These are phyloP conservation scores for Agrochola macilenta DNA, from an alignment of 2,888 invertebrate species.

Conservation along the genomic window DNA sequence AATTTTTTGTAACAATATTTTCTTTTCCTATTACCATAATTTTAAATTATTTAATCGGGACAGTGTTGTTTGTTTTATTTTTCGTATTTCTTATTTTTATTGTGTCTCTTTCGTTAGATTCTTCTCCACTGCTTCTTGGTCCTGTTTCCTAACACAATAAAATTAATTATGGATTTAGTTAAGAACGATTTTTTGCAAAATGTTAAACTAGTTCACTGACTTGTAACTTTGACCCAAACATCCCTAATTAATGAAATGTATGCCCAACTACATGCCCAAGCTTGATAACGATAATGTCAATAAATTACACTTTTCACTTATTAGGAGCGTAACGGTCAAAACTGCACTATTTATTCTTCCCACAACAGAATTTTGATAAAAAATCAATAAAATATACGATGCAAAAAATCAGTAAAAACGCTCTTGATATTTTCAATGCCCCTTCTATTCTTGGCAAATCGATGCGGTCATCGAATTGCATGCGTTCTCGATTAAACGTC, in stretches of 20 bases:
- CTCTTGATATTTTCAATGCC: conserved; percentile 36
- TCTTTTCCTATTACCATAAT: not conserved
- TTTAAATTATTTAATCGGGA: not conserved
- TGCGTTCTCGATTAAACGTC: conserved; percentile 49
- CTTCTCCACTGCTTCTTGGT: too few species aligned
- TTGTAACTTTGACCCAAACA: not conserved
- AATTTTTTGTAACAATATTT: not conserved
- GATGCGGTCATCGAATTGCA: conserved; percentile 45
- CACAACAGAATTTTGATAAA: conserved; percentile 19
- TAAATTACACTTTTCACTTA: conserved; percentile 11
- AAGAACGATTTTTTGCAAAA: not conserved
- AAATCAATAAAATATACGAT: conserved; percentile 26
- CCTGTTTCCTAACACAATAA: not conserved
- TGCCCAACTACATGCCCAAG: not conserved
- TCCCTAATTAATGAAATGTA: not conserved
- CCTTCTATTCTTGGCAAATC: conserved; percentile 51
- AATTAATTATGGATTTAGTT: not conserved
- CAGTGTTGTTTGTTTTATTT: not conserved
- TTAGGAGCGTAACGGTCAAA: conserved; percentile 42
- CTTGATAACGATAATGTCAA: conserved; percentile 15
- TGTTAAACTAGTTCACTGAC: too few species aligned
- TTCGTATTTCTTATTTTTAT: not conserved
- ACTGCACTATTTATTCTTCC: conserved; percentile 14
- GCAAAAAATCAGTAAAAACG: conserved; percentile 37
- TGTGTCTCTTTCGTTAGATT: not conserved